Evolutionary conservation across 2,888 invertebrate genomes (phyloP), one percentile per base, ranked within the genome.

Genomic region (Catonia carolina): DNA sequence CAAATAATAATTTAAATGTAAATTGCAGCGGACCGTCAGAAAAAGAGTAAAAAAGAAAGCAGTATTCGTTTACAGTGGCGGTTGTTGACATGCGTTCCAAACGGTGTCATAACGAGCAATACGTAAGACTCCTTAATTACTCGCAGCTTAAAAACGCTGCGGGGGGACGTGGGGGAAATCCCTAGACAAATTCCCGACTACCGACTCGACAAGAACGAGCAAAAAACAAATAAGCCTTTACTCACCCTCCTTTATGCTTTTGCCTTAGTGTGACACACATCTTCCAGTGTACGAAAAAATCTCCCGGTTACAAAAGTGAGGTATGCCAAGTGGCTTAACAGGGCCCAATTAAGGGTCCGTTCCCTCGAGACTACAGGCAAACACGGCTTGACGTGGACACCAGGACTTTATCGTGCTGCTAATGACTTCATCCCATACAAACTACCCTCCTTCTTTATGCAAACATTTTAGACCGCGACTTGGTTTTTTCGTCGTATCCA

Each of bases 211-310:
- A 42, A 23, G 23, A 23, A 15, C 15, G 22, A 20, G 42, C 42
- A 14, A 45, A 45, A 45, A 45, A 45, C 45, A 45, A 45, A 45
- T 45, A 45, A 45, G 18, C 45, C 45, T 45, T 42, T 42, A n/a
- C n/a, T n/a, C n/a, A n/a, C 27, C 45, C 45, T 27, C 22, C 45
- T 3, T 23, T 14, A 6, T 22, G 14, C 20, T 18, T 42, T 42
- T 42, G n/a, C 18, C 17, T 45, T 23, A 45, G 45, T 45, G 27
- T 27, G 27, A 27, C 27, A 27, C 27, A 27, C 27, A 27, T 27
- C 27, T 27, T 27, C 5, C 27, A 6, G 27, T 27, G 4, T 6
- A 8, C 27, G 45, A 45, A 45, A 45, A 45, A 45, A 45, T 23
- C n/a, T 8, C 23, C 12, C 15, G 2, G 3, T 12, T 27, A 17